Conservation (phyloP, 2,797 vertebrate species). For the Coendou prehensilis region DNA sequence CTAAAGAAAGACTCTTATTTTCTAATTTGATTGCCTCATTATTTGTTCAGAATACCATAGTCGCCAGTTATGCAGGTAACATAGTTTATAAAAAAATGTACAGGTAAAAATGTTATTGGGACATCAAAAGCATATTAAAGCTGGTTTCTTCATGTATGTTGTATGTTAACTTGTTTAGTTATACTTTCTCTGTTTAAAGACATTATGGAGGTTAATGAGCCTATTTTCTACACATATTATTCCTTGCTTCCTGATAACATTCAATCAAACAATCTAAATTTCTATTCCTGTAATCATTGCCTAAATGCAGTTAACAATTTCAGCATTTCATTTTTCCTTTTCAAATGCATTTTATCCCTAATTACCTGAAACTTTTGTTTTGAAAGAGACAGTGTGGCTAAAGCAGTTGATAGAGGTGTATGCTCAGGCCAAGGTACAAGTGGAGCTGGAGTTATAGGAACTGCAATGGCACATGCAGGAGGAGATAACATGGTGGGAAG, state of each 20-base stretch:
- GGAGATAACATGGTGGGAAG: conserved; percentile 94
- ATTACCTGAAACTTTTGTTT: conserved; percentile 1
- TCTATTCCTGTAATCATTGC: conserved; percentile 37
- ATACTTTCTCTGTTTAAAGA: not conserved
- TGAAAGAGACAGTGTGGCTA: too few species aligned
- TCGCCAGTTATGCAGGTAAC: not conserved
- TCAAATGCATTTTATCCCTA: not conserved
- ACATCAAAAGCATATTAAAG: conserved; percentile 26
- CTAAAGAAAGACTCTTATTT: not conserved
- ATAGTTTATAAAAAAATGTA: conserved; percentile 57
- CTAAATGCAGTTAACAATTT: conserved; percentile 55
- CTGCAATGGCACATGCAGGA: conserved; percentile 97
- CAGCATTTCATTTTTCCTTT: conserved; percentile 32
- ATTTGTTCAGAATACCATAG: not conserved
- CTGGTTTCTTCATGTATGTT: conserved; percentile 13
- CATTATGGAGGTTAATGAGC: conserved; percentile 29
- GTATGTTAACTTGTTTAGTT: conserved; percentile 20
- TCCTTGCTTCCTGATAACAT: not conserved
- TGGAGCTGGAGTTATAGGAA: conserved; percentile 95
- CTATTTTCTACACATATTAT: not conserved
- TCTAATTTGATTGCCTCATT: not conserved
- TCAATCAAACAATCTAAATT: not conserved
- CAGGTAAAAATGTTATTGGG: not conserved
- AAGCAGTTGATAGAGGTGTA: conserved; percentile 96
- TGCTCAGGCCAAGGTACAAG: conserved; percentile 96